These are phyloP conservation scores for Psittacara wagleri DNA, from an alignment of 2,113 vertebrate genomes.

Conservation along the genomic window DNA sequence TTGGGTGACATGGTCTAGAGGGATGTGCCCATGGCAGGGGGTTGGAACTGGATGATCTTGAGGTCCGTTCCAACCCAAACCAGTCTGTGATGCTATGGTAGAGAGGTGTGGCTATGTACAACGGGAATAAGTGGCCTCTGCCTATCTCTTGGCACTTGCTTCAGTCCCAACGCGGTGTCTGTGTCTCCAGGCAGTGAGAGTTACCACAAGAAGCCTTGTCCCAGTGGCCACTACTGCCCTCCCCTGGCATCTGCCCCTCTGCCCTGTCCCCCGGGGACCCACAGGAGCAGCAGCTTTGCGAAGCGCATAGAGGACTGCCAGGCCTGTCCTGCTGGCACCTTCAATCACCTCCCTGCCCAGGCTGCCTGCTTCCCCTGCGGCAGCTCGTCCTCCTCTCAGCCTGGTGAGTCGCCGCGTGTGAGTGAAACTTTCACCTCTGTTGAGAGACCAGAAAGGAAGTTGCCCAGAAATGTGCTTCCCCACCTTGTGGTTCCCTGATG, in stretches of 20 bases:
- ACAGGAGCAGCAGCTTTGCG: constrained; percentile 71
- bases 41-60: neutral
- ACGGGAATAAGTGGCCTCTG: neutral
- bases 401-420: constrained; percentile 69
- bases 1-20: neutral
- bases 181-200: constrained; percentile 73
- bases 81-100: neutral
- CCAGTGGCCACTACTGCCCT: constrained; percentile 83
- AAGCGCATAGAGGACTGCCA: constrained; percentile 72
- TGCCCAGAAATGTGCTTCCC: neutral
- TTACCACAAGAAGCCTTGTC: constrained; percentile 79
- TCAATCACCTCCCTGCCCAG: constrained; percentile 83
- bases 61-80: neutral
- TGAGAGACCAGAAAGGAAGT: neutral
- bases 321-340: constrained; percentile 85
- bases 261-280: constrained; percentile 84
- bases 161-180: neutral
- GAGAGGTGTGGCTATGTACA: neutral
- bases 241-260: constrained; percentile 65
- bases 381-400: constrained; percentile 83
- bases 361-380: constrained; percentile 88
- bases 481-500: rapidly evolving
- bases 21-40: neutral
- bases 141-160: neutral
- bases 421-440: neutral